These are phyloP conservation scores for Acrobasis repandana DNA, from an alignment of 2,888 invertebrate species.

Conservation along the genomic window DNA sequence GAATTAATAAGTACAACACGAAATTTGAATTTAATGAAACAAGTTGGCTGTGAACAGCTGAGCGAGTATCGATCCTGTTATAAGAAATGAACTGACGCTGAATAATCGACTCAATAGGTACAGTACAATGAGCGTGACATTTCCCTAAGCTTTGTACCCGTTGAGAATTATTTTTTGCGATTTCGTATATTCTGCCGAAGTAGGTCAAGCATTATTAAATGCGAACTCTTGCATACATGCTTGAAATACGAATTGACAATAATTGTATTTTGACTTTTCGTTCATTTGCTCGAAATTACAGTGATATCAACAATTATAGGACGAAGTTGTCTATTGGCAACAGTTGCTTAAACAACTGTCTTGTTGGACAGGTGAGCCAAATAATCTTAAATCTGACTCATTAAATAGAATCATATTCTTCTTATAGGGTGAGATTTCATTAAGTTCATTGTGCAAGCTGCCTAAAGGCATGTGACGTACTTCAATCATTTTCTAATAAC, in stretches of 20 bases:
- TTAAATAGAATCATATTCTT: too few relatives aligned
- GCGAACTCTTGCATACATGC: conserved; percentile 10
- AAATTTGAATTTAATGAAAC: conserved; percentile 84
- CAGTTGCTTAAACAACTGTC: too few relatives aligned
- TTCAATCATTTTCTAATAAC: too few relatives aligned
- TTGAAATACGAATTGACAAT: conserved; percentile 10
- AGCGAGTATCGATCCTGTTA: conserved; percentile 71
- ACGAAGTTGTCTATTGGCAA: too few relatives aligned
- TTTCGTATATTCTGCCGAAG: conserved; percentile 21
- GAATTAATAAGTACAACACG: conserved; percentile 83
- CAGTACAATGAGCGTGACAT: conserved; percentile 25
- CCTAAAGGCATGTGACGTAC: too few relatives aligned
- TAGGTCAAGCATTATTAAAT: conserved; percentile 22
- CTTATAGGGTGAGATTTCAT: too few relatives aligned
- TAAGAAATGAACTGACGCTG: conserved; percentile 44
- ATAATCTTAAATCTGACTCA: too few relatives aligned
- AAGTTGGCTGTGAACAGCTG: conserved; percentile 78
- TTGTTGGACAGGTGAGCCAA: too few relatives aligned
- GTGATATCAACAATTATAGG: not conserved
- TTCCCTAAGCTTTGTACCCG: conserved; percentile 16
- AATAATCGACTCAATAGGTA: conserved; percentile 28
- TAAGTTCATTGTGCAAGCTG: too few relatives aligned
- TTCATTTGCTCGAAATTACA: conserved; percentile 1
- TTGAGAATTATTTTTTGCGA: conserved; percentile 24
- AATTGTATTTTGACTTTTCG: conserved; percentile 3